Base-by-base conservation (phyloP, 1,140 invertebrate genomes). In the Archivesica marissinica region DNA sequence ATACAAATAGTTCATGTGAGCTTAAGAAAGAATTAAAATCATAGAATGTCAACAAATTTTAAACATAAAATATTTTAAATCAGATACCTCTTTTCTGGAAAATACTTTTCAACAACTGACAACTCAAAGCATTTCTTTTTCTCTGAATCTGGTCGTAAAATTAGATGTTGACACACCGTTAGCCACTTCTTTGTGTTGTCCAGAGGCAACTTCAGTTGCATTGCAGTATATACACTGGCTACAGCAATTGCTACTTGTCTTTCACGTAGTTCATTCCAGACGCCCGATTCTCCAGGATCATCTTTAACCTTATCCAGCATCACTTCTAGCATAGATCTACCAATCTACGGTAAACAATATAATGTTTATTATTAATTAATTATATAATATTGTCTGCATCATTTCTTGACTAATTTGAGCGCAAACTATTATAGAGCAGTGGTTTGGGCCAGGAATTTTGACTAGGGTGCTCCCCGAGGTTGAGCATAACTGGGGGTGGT, bases 71-170 rank as follows among this genome's bases (percentile, higher is more conserved):
- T n/a, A n/a, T n/a, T n/a, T n/a, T n/a, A n/a, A n/a, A n/a, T n/a
- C n/a, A n/a, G n/a, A n/a, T 59, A 59, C 54, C 54, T 59, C 11
- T 59, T 59, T 30, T 59, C 54, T 17, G 54, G 54, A 28, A 59
- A 59, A 17, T 59, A 59, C n/a, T 59, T 59, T 28, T 59, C 54
- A 6, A 59, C 6, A 59, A 59, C 33, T 4, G 2, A 11, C 23
- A 59, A 28, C 33, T 59, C 54, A 59, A 2, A 9, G 23, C 54
- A 59, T 6, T 25, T 17, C 33, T 59, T 59, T 30, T 59, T 59
- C 7, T 25, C 54, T 59, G 54, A 30, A 59, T 59, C 54, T 17
- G 54, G 54, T 4, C 54, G n/a, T 3, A 59, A 6, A 59, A 59
- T 59, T 6, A 59, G 28, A 28, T 59, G 54, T 59, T 59, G 25